phyloP scores from a whole-genome alignment of 2,797 vertebrate species.

The Sebastes ruberrimus region DNA sequence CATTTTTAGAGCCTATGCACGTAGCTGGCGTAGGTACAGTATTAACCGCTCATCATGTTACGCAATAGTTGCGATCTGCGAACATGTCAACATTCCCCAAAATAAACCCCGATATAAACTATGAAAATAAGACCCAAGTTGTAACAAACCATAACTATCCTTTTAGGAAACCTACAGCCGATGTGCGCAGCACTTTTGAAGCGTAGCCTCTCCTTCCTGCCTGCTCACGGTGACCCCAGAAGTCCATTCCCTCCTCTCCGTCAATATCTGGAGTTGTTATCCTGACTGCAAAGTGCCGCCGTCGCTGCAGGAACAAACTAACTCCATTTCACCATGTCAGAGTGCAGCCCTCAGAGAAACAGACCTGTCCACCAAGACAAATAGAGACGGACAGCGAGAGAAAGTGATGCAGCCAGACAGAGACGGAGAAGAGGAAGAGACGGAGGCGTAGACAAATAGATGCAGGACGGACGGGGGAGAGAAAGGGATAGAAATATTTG shows the following conservation, averaged over 20 bases:
- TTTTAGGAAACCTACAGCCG: neutral
- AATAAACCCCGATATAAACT: neutral
- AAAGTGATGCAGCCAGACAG: conserved; percentile 61
- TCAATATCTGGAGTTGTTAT: conserved; percentile 67
- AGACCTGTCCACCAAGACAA: conserved; percentile 75
- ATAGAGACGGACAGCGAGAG: conserved; percentile 70
- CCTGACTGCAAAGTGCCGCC: conserved; percentile 64
- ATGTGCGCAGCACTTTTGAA: conserved; percentile 18
- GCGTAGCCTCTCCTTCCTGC: conserved; percentile 13
- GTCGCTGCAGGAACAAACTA: conserved; percentile 65
- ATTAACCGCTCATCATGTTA: neutral
- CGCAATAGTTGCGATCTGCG: neutral
- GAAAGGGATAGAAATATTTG: conserved; percentile 40
- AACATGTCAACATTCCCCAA: neutral
- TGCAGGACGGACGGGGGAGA: neutral
- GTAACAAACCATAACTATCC: neutral
- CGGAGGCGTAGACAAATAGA: conserved; percentile 32
- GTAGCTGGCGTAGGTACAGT: no score
- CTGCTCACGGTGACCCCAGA: conserved; percentile 45
- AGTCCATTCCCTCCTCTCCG: conserved; percentile 41
- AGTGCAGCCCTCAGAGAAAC: conserved; percentile 72
- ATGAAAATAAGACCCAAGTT: neutral
- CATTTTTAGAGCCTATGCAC: no score
- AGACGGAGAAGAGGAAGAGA: conserved; percentile 15
- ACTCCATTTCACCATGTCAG: conserved; percentile 72